Evolutionary conservation across 2,113 vertebrate genomes (phyloP).

Genomic region (Poeciliopsis prolifica): DNA sequence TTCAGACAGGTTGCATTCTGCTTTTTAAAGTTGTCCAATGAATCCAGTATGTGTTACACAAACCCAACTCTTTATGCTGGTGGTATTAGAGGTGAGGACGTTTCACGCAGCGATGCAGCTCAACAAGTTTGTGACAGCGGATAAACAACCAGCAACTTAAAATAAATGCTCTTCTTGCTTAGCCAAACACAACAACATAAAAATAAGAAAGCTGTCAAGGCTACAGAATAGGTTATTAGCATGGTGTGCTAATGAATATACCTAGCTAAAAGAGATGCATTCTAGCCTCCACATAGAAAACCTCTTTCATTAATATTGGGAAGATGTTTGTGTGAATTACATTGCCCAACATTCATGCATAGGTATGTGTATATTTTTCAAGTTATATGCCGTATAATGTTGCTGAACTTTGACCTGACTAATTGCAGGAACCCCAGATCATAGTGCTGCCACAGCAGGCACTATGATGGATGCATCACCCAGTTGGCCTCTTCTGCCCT

Average conservation of each 20-base stretch:
- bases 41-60: background rate
- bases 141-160: background rate
- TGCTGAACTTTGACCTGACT: too few species aligned
- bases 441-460: too few species aligned
- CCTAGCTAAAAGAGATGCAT: background rate
- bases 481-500: too few species aligned
- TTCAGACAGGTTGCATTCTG: background rate
- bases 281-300: background rate
- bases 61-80: background rate
- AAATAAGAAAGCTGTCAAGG: background rate
- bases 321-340: too few species aligned
- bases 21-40: background rate
- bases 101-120: background rate
- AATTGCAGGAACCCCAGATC: too few species aligned
- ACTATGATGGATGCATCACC: too few species aligned
- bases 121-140: background rate
- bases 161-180: background rate
- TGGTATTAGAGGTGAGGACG: background rate
- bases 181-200: too few species aligned
- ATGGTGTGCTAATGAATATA: background rate
- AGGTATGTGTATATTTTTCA: too few species aligned
- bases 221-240: background rate
- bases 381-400: too few species aligned
- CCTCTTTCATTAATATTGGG: too few species aligned
- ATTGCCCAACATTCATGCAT: too few species aligned